These are phyloP conservation scores for Apteryx mantelli DNA, from an alignment of 2,113 vertebrate genomes.

Conservation along the genomic window DNA sequence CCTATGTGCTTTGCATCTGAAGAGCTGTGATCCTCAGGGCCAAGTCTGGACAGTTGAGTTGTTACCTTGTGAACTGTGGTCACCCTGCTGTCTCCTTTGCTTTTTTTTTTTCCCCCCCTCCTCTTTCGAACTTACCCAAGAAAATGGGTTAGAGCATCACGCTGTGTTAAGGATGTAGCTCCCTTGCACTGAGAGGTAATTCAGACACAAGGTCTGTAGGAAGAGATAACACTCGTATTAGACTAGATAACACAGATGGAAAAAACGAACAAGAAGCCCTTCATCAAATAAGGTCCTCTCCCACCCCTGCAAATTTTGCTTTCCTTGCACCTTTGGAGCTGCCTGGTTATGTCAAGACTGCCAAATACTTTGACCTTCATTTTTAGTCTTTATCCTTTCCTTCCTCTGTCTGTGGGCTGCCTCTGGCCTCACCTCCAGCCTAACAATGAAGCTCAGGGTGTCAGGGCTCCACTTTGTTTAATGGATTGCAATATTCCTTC, in stretches of 20 bases:
- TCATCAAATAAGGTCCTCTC: constrained; percentile 37
- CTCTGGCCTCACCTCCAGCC: neutral
- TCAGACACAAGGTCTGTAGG: constrained; percentile 27
- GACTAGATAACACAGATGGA: constrained; percentile 44
- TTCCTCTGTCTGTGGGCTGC: neutral
- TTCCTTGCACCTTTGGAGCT: constrained; percentile 3
- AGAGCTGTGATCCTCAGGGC: neutral
- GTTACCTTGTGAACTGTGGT: neutral
- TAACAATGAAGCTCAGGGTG: neutral
- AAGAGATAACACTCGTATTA: constrained; percentile 63
- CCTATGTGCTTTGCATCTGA: neutral
- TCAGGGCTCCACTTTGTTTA: neutral
- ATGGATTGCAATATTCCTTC: neutral
- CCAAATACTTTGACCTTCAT: constrained; percentile 14
- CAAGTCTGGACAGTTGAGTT: neutral
- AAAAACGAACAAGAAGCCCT: constrained; percentile 38
- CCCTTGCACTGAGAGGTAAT: neutral
- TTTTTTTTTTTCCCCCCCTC: neutral
- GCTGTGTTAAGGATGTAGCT: neutral
- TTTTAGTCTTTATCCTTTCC: neutral
- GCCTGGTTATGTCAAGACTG: neutral
- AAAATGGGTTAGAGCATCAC: neutral
- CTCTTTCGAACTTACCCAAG: neutral
- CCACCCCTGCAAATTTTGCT: neutral
- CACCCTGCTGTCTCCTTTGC: neutral